Percentiles rank a stretch among this genome's conserved stretches.
phyloP scores from a whole-genome alignment of 2,113 vertebrate species.

The Xiphorhynchus elegans region DNA sequence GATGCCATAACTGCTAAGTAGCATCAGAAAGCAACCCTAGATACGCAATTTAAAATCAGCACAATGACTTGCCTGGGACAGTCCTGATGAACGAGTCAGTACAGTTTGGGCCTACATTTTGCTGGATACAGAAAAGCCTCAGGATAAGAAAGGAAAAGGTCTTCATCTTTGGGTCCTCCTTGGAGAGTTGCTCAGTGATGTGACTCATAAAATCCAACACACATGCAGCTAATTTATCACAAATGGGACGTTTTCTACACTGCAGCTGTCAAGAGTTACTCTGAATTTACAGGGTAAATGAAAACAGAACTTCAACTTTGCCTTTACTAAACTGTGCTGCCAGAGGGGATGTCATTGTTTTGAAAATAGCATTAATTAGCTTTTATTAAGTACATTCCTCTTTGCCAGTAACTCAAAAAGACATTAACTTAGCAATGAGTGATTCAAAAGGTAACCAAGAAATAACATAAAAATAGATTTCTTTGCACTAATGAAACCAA shows the following conservation, averaged over 20 bases:
- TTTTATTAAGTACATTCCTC: background rate
- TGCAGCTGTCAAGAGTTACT: conserved; percentile 40
- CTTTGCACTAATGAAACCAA: background rate
- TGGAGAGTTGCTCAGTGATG: background rate
- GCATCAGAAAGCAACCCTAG: background rate
- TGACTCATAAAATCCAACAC: conserved; percentile 44
- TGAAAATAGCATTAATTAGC: background rate
- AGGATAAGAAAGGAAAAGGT: background rate
- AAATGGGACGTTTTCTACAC: background rate
- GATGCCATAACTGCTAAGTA: background rate
- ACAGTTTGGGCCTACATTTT: background rate
- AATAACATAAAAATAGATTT: background rate
- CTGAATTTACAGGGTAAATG: background rate
- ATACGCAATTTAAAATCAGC: background rate
- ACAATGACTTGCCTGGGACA: background rate
- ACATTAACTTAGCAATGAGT: background rate
- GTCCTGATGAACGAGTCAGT: background rate
- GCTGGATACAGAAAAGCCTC: background rate
- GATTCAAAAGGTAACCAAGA: background rate
- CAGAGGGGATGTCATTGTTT: background rate
- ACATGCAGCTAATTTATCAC: conserved; percentile 31
- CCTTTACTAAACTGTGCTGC: conserved; percentile 12
- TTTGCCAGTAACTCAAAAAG: background rate
- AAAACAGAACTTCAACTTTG: conserved; percentile 49
- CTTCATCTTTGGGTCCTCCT: background rate